phyloP scores from a whole-genome alignment of 2,113 vertebrate genomes.

The Terrapene triunguis region DNA sequence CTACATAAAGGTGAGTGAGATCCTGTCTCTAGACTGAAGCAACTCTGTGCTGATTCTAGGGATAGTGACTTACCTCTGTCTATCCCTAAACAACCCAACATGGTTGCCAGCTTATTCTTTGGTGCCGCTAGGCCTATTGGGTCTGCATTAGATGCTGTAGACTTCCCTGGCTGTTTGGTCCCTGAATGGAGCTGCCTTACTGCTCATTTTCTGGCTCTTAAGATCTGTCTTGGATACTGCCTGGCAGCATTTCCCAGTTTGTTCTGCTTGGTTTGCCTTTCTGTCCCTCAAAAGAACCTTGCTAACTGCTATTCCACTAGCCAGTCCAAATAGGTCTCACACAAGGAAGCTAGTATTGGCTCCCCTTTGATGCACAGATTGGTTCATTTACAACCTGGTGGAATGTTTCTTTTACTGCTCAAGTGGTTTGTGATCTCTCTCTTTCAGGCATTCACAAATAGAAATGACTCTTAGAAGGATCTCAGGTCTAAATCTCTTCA shows the following conservation, averaged over 20 bases:
- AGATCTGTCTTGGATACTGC: not conserved
- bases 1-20: not conserved
- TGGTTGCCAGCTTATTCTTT: not conserved
- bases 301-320: not conserved
- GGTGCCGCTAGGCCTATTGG: not conserved
- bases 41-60: not conserved
- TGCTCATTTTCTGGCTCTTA: not conserved
- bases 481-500: not conserved
- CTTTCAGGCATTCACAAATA: slow-evolving; percentile 4
- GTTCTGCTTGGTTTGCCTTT: not conserved
- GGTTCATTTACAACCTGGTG: not conserved
- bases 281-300: not conserved
- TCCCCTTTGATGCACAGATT: not conserved
- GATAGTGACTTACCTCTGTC: not conserved
- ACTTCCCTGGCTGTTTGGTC: not conserved
- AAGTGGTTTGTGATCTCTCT: not conserved
- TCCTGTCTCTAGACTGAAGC: not conserved
- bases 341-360: not conserved
- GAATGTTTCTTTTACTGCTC: not conserved
- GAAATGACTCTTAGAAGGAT: slow-evolving; percentile 37
- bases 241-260: not conserved
- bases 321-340: not conserved
- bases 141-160: not conserved
- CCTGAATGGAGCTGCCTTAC: not conserved
- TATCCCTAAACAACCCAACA: not conserved